Evolutionary conservation across 2,113 vertebrate species (phyloP).

Genomic region (Polypterus bichir): DNA sequence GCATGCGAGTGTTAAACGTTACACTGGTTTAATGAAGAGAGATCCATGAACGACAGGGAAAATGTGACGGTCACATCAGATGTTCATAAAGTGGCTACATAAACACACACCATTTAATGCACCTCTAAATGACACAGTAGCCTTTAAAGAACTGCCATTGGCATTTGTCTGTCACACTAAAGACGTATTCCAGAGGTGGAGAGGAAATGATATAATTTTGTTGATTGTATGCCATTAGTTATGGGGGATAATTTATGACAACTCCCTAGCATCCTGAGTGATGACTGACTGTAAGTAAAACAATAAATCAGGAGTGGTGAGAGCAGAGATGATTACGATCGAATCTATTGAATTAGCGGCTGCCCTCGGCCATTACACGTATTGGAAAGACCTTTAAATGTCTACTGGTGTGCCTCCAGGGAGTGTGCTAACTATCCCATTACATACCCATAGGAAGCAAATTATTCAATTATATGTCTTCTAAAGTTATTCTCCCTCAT

Average conservation of each 20-base stretch:
- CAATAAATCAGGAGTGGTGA: conserved; percentile 81
- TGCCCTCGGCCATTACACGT: conserved; percentile 80
- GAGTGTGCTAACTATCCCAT: conserved; percentile 60
- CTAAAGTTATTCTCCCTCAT: conserved; percentile 33
- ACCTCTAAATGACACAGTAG: conserved; percentile 52
- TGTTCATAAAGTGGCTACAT: too few species aligned
- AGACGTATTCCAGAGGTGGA: conserved; percentile 58
- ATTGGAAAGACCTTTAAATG: conserved; percentile 96
- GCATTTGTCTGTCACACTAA: conserved; percentile 51
- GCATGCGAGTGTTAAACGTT: too few species aligned
- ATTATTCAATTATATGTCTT: conserved; percentile 56
- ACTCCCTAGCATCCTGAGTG: conserved; percentile 75
- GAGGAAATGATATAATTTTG: conserved; percentile 86
- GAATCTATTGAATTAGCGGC: conserved; percentile 95
- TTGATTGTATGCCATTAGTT: conserved; percentile 97
- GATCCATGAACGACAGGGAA: too few species aligned
- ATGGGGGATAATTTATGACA: conserved; percentile 97
- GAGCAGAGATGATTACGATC: conserved; percentile 80
- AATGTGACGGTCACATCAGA: too few species aligned
- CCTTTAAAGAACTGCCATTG: conserved; percentile 72
- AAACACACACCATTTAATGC: too few species aligned
- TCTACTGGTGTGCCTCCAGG: conserved; percentile 73
- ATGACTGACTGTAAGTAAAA: conserved; percentile 61
- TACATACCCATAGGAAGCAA: conserved; percentile 58
- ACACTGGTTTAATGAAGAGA: too few species aligned